A percentile compares a stretch with the other conserved stretches of the same genome.
Evolutionary conservation across 2,113 vertebrate species (phyloP).

Genomic region (Cyphotilapia sp.): DNA sequence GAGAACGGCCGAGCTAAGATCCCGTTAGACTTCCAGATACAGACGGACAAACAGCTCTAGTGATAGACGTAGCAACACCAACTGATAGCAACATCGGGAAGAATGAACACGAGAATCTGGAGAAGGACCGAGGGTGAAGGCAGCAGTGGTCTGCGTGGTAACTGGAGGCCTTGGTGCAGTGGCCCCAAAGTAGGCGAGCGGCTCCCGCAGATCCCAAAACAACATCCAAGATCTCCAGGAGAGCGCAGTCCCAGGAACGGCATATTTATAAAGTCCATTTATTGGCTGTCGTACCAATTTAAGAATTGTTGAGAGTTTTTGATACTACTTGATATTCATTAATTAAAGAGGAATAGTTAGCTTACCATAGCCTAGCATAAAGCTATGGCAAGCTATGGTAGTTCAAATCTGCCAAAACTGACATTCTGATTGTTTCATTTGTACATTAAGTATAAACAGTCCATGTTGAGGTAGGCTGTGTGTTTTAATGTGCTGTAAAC

Average conservation of each 20-base stretch:
- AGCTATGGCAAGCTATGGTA: fast-evolving
- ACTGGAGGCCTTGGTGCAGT: background rate
- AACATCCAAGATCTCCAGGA: background rate
- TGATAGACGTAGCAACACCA: background rate
- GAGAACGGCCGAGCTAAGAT: background rate
- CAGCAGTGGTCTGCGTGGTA: background rate
- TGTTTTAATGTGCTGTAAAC: background rate
- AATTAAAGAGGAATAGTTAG: background rate
- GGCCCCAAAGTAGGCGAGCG: background rate
- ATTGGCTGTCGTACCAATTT: background rate
- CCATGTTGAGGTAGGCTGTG: background rate
- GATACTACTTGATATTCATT: background rate
- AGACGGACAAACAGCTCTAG: background rate
- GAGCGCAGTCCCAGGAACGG: background rate
- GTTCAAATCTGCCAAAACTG: background rate
- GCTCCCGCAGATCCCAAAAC: background rate
- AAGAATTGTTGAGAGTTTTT: background rate
- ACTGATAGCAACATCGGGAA: background rate
- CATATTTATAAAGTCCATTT: background rate
- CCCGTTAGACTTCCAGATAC: background rate
- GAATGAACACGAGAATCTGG: background rate
- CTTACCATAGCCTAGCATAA: background rate
- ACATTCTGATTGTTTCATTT: background rate
- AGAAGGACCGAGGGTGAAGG: background rate
- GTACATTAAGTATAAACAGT: background rate